Base-by-base conservation (phyloP, 2,797 vertebrate genomes). In the Sebastes flavidus region DNA sequence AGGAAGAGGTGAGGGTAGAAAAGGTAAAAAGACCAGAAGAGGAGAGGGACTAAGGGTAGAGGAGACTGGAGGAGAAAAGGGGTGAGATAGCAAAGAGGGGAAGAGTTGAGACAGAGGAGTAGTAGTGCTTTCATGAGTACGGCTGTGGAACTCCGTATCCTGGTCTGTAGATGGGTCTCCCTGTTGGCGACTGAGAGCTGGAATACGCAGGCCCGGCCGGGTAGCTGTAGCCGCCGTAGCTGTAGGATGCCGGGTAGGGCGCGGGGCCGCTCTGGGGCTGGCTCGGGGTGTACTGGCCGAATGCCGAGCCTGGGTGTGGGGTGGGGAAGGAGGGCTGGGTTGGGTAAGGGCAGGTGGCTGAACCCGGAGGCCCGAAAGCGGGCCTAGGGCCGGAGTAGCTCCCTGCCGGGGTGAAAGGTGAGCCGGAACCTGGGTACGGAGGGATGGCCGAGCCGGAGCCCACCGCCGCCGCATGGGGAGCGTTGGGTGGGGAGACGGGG, bases 111-210 rank as follows among this genome's bases (percentile, higher is more conserved):
- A 81, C 9, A 52, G 20, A 65, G 75, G 72, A 52, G 81, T 60
- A 76, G 78, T 52, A 58, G 74, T 70, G 80, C 77, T 86, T 90
- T 96, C 95, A 96, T 85, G 95, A 96, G 88, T 94, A 95, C 18
- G 93, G 95, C 90, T 96, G 95, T 29, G 96, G 93, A 16, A 96
- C 93, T 69, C 96, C 94, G 65, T 95, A 95, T 71, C 95, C 95
- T n/a, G 95, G 92, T 95, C 95, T 94, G 90, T 92, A 94, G 72
- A 95, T 75, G 25, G 95, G 94, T 88, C 93, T 94, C 71, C 92
- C 93, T 34, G 94, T 83, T 54, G 95, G 92, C 24, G 95, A 94
- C 86, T 96, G 95, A 83, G 94, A 89, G 67, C 72, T 88, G 80
- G 94, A 86, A 62, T 89, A 90, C 72, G 87, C 6, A 0, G 95